Conservation (phyloP, 2,113 vertebrate species). For the Sorex fumeus region DNA sequence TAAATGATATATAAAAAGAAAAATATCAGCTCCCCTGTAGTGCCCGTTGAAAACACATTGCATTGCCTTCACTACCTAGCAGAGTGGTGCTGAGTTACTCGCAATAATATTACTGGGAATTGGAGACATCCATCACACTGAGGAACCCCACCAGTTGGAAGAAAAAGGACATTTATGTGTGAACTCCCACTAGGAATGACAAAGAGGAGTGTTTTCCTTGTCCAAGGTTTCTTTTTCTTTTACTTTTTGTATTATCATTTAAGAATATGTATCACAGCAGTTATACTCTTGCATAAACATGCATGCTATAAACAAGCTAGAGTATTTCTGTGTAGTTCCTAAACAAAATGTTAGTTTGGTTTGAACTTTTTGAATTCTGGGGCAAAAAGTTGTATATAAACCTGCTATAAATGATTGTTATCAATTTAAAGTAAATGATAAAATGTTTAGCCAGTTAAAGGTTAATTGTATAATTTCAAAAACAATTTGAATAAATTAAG, state of each 20-base stretch:
- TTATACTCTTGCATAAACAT: not conserved
- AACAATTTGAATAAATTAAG: not conserved
- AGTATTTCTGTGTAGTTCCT: not conserved
- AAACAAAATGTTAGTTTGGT: not conserved
- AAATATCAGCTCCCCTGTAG: not conserved
- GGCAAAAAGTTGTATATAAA: not conserved
- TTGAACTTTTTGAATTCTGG: not conserved
- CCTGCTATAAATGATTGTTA: not conserved
- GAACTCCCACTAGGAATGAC: constrained; percentile 16
- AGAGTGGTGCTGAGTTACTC: not conserved
- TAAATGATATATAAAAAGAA: constrained; percentile 73
- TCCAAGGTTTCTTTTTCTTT: constrained; percentile 13
- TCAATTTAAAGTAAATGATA: constrained; percentile 38
- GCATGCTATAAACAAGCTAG: not conserved
- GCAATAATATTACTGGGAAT: constrained; percentile 44
- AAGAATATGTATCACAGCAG: not conserved
- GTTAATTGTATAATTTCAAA: not conserved
- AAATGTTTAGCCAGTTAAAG: not conserved
- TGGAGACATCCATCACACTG: constrained; percentile 69
- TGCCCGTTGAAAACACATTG: constrained; percentile 59
- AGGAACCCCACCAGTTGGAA: not conserved
- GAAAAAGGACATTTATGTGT: not conserved
- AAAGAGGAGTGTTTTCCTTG: not conserved
- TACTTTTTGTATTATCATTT: not conserved
- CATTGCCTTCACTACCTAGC: constrained; percentile 30